Conservation (phyloP, 2,113 vertebrate genomes). For the Phaethornis superciliosus region DNA sequence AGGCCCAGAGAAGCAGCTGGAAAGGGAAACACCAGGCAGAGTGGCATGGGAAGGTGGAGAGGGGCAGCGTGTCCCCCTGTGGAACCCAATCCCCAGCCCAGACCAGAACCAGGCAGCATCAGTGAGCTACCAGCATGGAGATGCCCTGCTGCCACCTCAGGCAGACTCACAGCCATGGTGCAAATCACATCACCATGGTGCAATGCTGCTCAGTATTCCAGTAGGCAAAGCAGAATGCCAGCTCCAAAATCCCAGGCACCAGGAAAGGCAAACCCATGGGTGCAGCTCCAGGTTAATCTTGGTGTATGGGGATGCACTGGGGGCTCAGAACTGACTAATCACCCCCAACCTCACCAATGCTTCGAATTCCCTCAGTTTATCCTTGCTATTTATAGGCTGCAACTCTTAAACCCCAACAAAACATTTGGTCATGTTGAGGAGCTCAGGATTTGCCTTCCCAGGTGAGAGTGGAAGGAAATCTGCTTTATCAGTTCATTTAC, state of each 20-base stretch:
- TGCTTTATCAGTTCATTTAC: neutral
- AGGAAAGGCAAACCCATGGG: accelerated
- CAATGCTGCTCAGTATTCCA: neutral
- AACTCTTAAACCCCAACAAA: neutral
- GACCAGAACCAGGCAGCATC: neutral
- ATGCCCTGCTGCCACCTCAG: accelerated
- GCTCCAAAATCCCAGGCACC: neutral
- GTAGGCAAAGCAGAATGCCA: accelerated
- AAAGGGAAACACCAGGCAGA: neutral
- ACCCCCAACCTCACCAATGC: accelerated
- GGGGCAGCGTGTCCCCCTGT: neutral
- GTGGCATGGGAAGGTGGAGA: neutral
- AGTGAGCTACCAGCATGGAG: neutral
- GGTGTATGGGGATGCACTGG: accelerated
- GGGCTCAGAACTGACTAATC: neutral
- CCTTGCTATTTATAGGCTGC: neutral
- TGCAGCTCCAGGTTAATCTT: neutral
- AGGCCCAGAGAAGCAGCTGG: neutral
- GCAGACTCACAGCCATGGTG: accelerated
- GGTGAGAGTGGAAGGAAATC: neutral
- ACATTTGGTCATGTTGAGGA: neutral
- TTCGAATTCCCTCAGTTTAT: neutral
- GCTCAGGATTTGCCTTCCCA: neutral
- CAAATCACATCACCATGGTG: accelerated
- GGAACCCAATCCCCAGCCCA: accelerated